Evolutionary conservation across 2,888 invertebrate genomes (phyloP).

Genomic region (Chromoteleia sp.): DNA sequence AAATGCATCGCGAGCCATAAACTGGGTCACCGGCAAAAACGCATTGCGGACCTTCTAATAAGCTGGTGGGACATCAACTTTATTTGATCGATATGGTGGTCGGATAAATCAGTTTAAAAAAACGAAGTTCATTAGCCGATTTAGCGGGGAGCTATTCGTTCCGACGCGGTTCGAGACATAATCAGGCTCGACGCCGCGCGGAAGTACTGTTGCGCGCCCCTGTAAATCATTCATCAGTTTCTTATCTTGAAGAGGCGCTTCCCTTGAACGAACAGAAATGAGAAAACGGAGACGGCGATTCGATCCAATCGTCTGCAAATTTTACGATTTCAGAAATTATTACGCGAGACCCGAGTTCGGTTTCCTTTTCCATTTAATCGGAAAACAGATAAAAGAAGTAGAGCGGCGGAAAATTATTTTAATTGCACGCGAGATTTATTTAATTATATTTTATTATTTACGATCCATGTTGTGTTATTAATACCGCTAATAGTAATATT

Average conservation of each 20-base stretch:
- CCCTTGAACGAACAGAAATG: neutral
- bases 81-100: slow-evolving; percentile 41
- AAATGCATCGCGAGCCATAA: slow-evolving; percentile 28
- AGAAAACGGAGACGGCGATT: slow-evolving; percentile 7
- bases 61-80: slow-evolving; percentile 13
- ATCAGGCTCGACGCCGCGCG: slow-evolving; percentile 10
- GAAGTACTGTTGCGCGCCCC: slow-evolving; percentile 22
- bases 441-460: too few relatives aligned
- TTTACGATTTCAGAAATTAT: slow-evolving; percentile 23
- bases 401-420: neutral
- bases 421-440: slow-evolving; percentile 12
- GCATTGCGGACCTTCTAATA: slow-evolving; percentile 29
- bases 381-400: neutral
- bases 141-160: slow-evolving; percentile 17
- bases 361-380: neutral
- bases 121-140: slow-evolving; percentile 42
- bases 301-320: slow-evolving; percentile 24
- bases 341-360: neutral
- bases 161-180: slow-evolving; percentile 30
- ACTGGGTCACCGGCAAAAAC: slow-evolving; percentile 30
- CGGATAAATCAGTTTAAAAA: slow-evolving; percentile 40
- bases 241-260: slow-evolving; percentile 26
- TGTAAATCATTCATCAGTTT: slow-evolving; percentile 48
- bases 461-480: too few relatives aligned
- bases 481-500: too few relatives aligned